Evolutionary conservation across 2,888 invertebrate species (phyloP), one percentile per base, ranked within the genome.

Genomic region (Tupiocoris notatus): DNA sequence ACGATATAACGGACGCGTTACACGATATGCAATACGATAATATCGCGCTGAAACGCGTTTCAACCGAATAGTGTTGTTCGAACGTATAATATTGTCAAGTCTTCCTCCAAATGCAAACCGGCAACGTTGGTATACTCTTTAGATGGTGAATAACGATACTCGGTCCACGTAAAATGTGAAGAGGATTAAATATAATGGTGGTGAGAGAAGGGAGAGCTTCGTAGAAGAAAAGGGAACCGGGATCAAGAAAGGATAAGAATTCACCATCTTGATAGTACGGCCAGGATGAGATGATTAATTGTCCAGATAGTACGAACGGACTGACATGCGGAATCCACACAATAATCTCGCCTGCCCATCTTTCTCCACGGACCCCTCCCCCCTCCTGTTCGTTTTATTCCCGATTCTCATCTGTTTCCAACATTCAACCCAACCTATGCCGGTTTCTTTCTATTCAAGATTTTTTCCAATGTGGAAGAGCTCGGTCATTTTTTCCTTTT

Each of bases 221-320:
- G 39, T 39, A 12, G 39, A 39, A 39, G 39, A 39, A 39, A 39
- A 65, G 65, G 17, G 39, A 65, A 65, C 17, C 20, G 25, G 39
- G 25, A 25, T 24, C 39, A 39, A 65, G 25, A 20, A 65, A 65
- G 65, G 65, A 65, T 65, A 65, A 65, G 65, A 65, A 65, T 65
- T 65, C 18, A 65, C 65, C 65, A 65, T 65, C 65, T 65, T 65
- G 65, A 65, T 65, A 65, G 39, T 39, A 12, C 25, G 39, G 39
- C 7, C 65, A 39, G 65, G 65, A 65, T 65, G 65, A 65, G 65
- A 56, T 67, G 67, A 67, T 67, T 67, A 67, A 67, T 67, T 67
- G 67, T 67, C 54, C n/a, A 54, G 67, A 67, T 67, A 67, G 21
- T 39, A 57, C 67, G 67, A 56, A 56, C 67, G 56, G 67, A 67